phyloP scores from a whole-genome alignment of 2,797 vertebrate genomes.

The Myotis daubentonii region DNA sequence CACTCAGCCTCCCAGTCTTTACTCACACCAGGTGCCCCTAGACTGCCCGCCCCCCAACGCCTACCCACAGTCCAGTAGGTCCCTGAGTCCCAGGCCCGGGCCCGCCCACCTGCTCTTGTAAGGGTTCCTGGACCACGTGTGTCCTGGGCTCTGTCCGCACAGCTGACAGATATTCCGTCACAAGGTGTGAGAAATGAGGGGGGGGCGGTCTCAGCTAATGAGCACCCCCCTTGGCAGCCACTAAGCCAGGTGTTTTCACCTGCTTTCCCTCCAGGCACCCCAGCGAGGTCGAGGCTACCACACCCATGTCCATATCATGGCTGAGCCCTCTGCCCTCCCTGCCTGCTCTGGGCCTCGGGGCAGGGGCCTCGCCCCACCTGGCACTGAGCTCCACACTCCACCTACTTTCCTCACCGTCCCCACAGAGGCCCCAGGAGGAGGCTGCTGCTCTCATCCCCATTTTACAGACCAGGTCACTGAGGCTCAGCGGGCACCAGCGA shows the following conservation, averaged over 20 bases:
- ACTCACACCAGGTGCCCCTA: not conserved
- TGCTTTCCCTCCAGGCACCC: not conserved
- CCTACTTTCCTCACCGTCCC: not conserved
- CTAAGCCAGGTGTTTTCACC: accelerated
- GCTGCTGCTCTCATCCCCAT: not conserved
- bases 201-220: not conserved
- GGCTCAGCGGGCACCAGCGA: not conserved
- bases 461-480: not conserved
- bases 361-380: not conserved
- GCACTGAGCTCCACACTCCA: not conserved
- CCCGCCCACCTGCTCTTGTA: not conserved
- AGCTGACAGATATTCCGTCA: not conserved
- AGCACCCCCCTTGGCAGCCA: not conserved
- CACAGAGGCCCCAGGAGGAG: not conserved
- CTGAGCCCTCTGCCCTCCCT: not conserved
- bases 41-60: accelerated
- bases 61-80: too few relatives aligned
- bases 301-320: accelerated
- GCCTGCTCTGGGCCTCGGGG: not conserved
- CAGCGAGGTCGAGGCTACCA: not conserved
- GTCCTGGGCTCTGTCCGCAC: not conserved
- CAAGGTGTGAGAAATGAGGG: too few relatives aligned
- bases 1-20: not conserved
- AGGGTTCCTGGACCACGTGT: too few relatives aligned
- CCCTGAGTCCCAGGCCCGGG: not conserved